Percentiles rank a stretch among this genome's conserved stretches.
Evolutionary conservation across 2,888 invertebrate genomes (phyloP).

Genomic region (Orchestes rusci): DNA sequence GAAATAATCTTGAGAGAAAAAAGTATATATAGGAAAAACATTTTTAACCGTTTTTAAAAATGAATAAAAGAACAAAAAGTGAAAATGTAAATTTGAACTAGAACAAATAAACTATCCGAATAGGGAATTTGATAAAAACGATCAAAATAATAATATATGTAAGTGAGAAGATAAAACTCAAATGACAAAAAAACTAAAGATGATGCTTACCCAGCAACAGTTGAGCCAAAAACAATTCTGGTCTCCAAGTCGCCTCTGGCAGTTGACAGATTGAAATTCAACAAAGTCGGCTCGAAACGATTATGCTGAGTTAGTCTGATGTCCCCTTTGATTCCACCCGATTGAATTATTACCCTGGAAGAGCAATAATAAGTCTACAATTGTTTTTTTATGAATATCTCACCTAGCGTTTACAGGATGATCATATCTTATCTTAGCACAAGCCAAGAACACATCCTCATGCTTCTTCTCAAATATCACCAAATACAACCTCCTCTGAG

Average conservation of each 20-base stretch:
- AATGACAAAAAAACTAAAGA: too few relatives aligned
- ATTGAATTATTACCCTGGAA: constrained; percentile 61
- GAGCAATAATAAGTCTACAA: constrained; percentile 1
- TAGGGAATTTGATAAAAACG: too few relatives aligned
- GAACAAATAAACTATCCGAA: too few relatives aligned
- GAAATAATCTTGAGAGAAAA: too few relatives aligned
- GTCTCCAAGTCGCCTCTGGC: constrained; percentile 60
- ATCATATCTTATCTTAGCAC: constrained; percentile 69
- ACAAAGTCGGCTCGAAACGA: constrained; percentile 76
- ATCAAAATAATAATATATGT: too few relatives aligned
- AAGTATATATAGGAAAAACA: too few relatives aligned
- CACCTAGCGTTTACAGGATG: constrained; percentile 64
- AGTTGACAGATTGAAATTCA: constrained; percentile 62
- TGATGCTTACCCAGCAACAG: constrained; percentile 55
- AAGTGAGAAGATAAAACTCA: too few relatives aligned
- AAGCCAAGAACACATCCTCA: constrained; percentile 69
- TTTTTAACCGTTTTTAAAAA: too few relatives aligned
- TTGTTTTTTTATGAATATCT: constrained; percentile 36
- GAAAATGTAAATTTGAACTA: too few relatives aligned
- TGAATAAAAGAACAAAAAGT: too few relatives aligned
- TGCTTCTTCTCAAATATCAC: constrained; percentile 74
- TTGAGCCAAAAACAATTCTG: constrained; percentile 65
- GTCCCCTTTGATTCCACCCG: constrained; percentile 73
- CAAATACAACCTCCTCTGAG: constrained; percentile 69
- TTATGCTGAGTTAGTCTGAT: constrained; percentile 72